Conservation (phyloP, 2,797 vertebrate species). For the Mus minutoides region DNA sequence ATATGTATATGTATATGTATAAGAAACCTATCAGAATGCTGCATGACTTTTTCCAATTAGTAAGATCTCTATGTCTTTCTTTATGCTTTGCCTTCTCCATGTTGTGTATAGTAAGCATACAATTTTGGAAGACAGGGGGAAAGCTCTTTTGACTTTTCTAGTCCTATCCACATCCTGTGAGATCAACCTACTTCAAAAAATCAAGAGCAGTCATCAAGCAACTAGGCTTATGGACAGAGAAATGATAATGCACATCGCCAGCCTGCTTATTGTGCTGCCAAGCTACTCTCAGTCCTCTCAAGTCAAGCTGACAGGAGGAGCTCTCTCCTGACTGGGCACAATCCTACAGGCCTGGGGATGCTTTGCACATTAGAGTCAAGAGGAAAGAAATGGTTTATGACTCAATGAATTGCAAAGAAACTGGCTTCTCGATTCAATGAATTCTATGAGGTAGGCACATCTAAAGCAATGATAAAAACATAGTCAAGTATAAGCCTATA, state of each 20-base stretch:
- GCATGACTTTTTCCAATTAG: neutral
- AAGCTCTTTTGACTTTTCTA: neutral
- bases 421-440: neutral
- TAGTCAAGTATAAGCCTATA: neutral
- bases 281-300: neutral
- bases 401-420: neutral
- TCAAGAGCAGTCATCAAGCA: neutral
- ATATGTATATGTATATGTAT: no score
- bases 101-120: neutral
- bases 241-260: neutral
- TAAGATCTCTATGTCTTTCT: neutral
- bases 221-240: neutral
- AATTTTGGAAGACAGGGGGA: neutral
- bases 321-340: neutral
- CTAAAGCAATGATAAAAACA: neutral
- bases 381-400: neutral
- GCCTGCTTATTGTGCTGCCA: neutral
- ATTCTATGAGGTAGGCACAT: neutral
- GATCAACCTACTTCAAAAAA: neutral
- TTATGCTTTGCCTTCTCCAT: slow-evolving; percentile 6
- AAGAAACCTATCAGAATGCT: neutral
- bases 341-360: neutral
- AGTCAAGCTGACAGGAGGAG: neutral
- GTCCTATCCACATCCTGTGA: neutral
- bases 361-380: neutral